Evolutionary conservation across 2,888 invertebrate genomes (phyloP).

Genomic region (Cheiracanthium punctorium): DNA sequence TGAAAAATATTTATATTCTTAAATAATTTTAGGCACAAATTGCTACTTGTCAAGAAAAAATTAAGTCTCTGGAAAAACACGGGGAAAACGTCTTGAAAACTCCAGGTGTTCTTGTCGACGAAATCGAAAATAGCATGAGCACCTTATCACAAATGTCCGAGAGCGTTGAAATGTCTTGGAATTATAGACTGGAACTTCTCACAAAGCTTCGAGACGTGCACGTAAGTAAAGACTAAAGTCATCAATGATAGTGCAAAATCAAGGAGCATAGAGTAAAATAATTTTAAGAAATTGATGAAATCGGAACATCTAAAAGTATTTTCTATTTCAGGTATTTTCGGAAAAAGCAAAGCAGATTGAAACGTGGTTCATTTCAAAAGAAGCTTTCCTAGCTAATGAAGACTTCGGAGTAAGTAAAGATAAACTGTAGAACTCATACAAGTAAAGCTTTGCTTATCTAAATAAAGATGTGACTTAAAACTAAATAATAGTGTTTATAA

Average conservation of each 20-base stretch:
- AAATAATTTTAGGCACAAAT: constrained; percentile 54
- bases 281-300: neutral
- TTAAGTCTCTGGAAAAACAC: constrained; percentile 30
- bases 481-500: too few relatives aligned
- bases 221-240: constrained; percentile 26
- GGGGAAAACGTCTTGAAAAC: constrained; percentile 21
- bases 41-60: constrained; percentile 32
- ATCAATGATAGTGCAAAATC: too few relatives aligned
- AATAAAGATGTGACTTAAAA: too few relatives aligned
- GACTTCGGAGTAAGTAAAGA: constrained; percentile 84
- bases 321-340: constrained; percentile 81
- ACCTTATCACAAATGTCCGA: constrained; percentile 20
- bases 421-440: too few relatives aligned
- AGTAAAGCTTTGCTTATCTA: too few relatives aligned
- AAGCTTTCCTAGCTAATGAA: constrained; percentile 96
- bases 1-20: too few relatives aligned
- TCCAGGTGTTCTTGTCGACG: neutral
- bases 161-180: constrained; percentile 31
- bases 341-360: constrained; percentile 93
- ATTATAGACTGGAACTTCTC: constrained; percentile 30
- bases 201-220: constrained; percentile 43
- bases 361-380: constrained; percentile 94
- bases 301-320: neutral
- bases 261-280: too few relatives aligned
- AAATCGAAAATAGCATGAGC: constrained; percentile 27